phyloP scores from a whole-genome alignment of 2,797 vertebrate genomes.

The Typhlichthys subterraneus region DNA sequence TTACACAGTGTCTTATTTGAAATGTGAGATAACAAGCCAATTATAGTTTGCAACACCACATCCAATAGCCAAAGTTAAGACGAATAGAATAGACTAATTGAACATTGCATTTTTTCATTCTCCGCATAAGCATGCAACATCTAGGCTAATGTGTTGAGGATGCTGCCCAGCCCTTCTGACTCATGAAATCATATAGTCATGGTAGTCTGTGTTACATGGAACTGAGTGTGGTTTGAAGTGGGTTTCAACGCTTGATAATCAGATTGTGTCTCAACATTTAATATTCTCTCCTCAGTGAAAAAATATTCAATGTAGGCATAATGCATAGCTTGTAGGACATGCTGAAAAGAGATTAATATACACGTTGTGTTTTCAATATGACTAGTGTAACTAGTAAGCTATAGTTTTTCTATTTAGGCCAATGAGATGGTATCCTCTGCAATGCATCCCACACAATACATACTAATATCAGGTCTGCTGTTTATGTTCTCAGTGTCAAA shows the following conservation, averaged over 20 bases:
- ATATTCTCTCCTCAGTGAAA: conserved; percentile 24
- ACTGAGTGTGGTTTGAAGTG: conserved; percentile 25
- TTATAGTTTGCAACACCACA: background rate
- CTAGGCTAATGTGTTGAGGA: background rate
- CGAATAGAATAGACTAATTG: background rate
- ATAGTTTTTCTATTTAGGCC: too few species aligned
- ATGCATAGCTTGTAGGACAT: conserved; percentile 9
- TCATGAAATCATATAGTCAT: too few species aligned
- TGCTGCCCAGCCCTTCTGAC: background rate
- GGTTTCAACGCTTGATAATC: conserved; percentile 41
- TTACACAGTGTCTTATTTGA: background rate
- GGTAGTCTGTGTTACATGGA: too few species aligned
- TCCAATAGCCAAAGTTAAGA: background rate
- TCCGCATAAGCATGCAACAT: background rate
- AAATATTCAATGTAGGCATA: conserved; percentile 37
- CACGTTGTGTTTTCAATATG: conserved; percentile 26
- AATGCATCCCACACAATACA: too few species aligned
- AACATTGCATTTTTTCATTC: background rate
- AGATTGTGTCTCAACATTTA: conserved; percentile 45
- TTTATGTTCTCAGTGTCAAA: conserved; percentile 46
- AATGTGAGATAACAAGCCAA: background rate
- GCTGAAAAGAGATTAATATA: conserved; percentile 7
- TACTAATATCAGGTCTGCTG: too few species aligned
- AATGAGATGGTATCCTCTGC: too few species aligned
- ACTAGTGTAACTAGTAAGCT: background rate